These are phyloP conservation scores for Sylvilagus floridanus DNA, from an alignment of 2,797 vertebrate species.

Conservation along the genomic window DNA sequence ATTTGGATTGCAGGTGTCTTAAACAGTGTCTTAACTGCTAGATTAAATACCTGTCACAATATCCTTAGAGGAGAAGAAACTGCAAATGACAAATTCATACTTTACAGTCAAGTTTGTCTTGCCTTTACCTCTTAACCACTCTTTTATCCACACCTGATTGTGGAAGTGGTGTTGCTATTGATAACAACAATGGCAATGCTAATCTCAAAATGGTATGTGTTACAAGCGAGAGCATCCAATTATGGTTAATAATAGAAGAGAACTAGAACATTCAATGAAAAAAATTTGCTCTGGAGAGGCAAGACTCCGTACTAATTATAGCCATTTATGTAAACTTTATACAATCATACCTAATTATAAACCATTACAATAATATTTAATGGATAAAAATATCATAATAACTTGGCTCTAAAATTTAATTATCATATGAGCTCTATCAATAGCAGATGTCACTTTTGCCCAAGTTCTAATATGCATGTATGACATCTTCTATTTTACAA, in stretches of 20 bases:
- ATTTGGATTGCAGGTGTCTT: no score
- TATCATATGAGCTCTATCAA: not conserved
- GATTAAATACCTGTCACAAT: no score
- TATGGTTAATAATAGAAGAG: not conserved
- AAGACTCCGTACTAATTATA: slow-evolving; percentile 51
- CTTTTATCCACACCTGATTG: not conserved
- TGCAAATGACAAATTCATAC: slow-evolving; percentile 18
- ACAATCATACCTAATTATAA: slow-evolving; percentile 55
- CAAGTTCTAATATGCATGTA: not conserved
- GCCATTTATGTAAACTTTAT: slow-evolving; percentile 41
- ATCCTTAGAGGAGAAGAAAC: not conserved
- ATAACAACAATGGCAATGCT: not conserved
- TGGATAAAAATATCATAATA: slow-evolving; percentile 53
- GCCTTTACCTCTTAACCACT: not conserved
- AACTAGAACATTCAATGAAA: not conserved
- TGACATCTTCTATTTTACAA: not conserved
- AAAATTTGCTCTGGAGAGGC: not conserved
- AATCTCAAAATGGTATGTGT: not conserved
- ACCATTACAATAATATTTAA: slow-evolving; percentile 54
- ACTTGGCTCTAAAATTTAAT: slow-evolving; percentile 55
- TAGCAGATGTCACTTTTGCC: not conserved
- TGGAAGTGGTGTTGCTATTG: not conserved
- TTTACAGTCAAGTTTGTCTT: not conserved
- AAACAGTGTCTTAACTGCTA: no score
- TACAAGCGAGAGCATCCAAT: slow-evolving; percentile 21